phyloP scores from a whole-genome alignment of 92 coral and sea anemone genomes.

The Hydrozoanthus gracilis region DNA sequence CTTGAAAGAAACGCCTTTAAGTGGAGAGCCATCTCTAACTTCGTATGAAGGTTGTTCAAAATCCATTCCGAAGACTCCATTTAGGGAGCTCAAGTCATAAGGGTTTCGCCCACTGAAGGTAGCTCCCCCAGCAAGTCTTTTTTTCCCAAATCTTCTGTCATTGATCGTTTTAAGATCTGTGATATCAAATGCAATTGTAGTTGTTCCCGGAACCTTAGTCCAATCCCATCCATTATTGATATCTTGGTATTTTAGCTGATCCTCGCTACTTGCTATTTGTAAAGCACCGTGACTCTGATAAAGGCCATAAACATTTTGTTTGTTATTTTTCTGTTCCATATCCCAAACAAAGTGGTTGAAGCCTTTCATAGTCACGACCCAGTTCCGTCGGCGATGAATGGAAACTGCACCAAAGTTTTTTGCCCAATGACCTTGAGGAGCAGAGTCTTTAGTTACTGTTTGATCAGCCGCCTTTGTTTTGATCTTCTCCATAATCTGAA shows the following conservation, averaged over 20 bases:
- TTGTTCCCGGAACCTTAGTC: too few relatives aligned
- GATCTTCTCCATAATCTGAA: not conserved
- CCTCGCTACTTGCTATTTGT: slow-evolving; percentile 54
- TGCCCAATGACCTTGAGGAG: slow-evolving; percentile 56
- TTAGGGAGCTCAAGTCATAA: too few relatives aligned
- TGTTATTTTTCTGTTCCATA: not conserved
- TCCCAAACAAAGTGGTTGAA: slow-evolving; percentile 57
- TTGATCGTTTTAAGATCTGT: too few relatives aligned
- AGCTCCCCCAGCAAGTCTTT: too few relatives aligned
- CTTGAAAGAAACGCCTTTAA: too few relatives aligned
- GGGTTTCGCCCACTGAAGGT: too few relatives aligned
- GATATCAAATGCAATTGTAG: too few relatives aligned
- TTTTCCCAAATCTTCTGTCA: too few relatives aligned
- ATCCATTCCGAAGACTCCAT: too few relatives aligned
- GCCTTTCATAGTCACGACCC: slow-evolving; percentile 47
- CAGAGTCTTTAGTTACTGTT: not conserved
- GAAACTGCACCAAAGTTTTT: slow-evolving; percentile 51
- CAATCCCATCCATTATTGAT: too few relatives aligned
- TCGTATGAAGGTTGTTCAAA: too few relatives aligned
- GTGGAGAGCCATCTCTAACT: too few relatives aligned
- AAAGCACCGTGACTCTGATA: slow-evolving; percentile 23
- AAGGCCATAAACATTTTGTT: slow-evolving; percentile 33
- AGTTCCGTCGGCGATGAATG: slow-evolving; percentile 48
- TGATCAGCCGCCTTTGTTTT: not conserved
- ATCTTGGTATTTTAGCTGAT: not conserved